Base-by-base conservation (phyloP, 2,113 vertebrate species). In the Procapra przewalskii region DNA sequence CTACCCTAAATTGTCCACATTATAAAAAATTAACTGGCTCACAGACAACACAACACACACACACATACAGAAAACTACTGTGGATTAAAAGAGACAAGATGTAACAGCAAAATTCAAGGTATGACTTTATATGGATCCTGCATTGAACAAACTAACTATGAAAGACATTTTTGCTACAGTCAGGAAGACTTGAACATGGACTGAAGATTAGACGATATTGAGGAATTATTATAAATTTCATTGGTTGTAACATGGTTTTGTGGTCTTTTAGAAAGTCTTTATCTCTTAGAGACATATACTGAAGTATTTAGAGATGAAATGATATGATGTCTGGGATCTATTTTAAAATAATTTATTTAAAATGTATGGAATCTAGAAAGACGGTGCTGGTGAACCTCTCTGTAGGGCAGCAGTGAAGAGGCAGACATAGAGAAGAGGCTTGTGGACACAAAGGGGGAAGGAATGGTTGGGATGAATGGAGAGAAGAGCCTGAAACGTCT, bases 321-420 rank as follows among this genome's bases (percentile, higher is more conserved):
- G 23, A 64, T 94, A 88, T 2, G 7, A 60, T 90, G 12, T 52
- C 83, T 93, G 27, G 54, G 27, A 67, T 90, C 43, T 81, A 64
- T 40, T 79, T 96, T 90, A 29, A 96, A 90, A 62, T 40, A 90
- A 90, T 54, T 90, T 31, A 50, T 92, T 92, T 45, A 91, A 75
- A 75, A 75, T 7, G 21, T 43, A 43, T 43, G 71, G 11, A 75
- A 43, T 75, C 11, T 43, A 75, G 36, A 75, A 71, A 40, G 57
- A 27, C 0, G 0, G 21, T 40, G 40, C 67, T 40, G 36, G 43
- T 25, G 36, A 43, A 75, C 36, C 21, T 75, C 5, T 75, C 71
- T 75, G 23, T 36, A 27, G 71, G 36, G 71, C 71, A 75, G 36
- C 71, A 14, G 0, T 43, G n/a, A 67, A 67, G 64, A 36, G 0